phyloP scores from a whole-genome alignment of 1,140 invertebrate genomes.

The Drosophila triauraria region DNA sequence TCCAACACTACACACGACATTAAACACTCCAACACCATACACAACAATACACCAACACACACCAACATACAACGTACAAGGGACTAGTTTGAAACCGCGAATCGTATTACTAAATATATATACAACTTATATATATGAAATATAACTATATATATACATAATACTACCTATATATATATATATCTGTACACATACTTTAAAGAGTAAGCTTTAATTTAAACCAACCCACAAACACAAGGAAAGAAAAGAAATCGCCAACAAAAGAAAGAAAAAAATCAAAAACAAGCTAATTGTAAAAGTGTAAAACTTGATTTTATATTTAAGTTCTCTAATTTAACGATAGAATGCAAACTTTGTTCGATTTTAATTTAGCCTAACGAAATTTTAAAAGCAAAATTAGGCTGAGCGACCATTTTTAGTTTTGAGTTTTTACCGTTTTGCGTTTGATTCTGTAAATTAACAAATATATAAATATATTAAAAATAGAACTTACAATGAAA shows the following conservation, averaged over 20 bases:
- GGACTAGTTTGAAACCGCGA: constrained; percentile 83
- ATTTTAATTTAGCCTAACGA: constrained; percentile 57
- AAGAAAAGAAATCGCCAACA: constrained; percentile 14
- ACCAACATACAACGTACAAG: constrained; percentile 75
- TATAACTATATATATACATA: constrained; percentile 40
- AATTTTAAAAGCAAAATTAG: constrained; percentile 60
- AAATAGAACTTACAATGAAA: constrained; percentile 61
- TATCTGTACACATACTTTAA: constrained; percentile 45
- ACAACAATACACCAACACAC: constrained; percentile 45
- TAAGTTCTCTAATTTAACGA: constrained; percentile 43
- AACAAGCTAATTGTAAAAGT: constrained; percentile 37
- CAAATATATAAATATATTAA: constrained; percentile 54
- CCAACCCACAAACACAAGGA: constrained; percentile 35
- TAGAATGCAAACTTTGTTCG: constrained; percentile 31
- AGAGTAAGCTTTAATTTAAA: constrained; percentile 53
- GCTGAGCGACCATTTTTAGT: constrained; percentile 42
- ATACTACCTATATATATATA: constrained; percentile 34
- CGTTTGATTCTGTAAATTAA: constrained; percentile 72
- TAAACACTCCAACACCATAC: constrained; percentile 8
- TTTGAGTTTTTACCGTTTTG: constrained; percentile 43
- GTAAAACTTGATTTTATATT: constrained; percentile 49
- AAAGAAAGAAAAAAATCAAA: constrained; percentile 13
- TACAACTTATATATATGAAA: constrained; percentile 58
- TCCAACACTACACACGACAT: neutral
- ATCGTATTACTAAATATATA: constrained; percentile 83